Base-by-base conservation (phyloP, 2,797 vertebrate genomes). In the Enteromius paludinosus region DNA sequence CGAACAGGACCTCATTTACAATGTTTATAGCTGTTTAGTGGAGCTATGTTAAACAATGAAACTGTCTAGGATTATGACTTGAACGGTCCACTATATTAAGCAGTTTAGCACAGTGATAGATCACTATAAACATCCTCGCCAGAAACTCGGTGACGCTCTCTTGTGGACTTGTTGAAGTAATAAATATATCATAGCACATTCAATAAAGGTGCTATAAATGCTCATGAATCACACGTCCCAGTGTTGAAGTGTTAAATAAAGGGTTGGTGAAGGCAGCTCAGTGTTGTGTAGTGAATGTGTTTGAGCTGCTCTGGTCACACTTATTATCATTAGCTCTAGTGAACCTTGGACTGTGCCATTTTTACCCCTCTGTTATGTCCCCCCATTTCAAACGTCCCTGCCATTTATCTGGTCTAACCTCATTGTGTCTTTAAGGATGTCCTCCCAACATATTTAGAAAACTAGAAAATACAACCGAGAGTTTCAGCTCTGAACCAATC, bases 261-360 rank as follows among this genome's bases (percentile, higher is more conserved):
- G 6, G 75, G 61, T 47, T 49, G 47, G 33, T 33, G 30, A 45
- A 69, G 41, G 49, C 47, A 41, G 33, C 18, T 59, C 10, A 43
- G 49, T 33, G 23, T 70, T 71, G 38, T 71, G 23, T 59, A 71
- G 23, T 70, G 17, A 64, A 73, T 49, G 30, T 41, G 30, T 79
- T 45, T 61, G 78, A 33, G 23, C 23, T 38, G 47, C n/a, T 64
- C 59, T 49, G 14, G 0, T 71, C 18, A 72, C 20, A 61, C 20
- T 15, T 73, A 70, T 70, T 54, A 70, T 71, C 38, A 72, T 56
- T 64, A 81, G 65, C 71, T 68, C 33, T 20, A 79, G 38, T 71
- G 64, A 80, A 81, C 83, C 83, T 88, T 86, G 87, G 82, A 86
- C 79, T 87, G 78, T 84, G 79, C 76, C 56, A 65, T 73, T 84